Evolutionary conservation across 2,888 invertebrate genomes (phyloP), one percentile per base, ranked within the genome.

Genomic region (Cinara cedri): DNA sequence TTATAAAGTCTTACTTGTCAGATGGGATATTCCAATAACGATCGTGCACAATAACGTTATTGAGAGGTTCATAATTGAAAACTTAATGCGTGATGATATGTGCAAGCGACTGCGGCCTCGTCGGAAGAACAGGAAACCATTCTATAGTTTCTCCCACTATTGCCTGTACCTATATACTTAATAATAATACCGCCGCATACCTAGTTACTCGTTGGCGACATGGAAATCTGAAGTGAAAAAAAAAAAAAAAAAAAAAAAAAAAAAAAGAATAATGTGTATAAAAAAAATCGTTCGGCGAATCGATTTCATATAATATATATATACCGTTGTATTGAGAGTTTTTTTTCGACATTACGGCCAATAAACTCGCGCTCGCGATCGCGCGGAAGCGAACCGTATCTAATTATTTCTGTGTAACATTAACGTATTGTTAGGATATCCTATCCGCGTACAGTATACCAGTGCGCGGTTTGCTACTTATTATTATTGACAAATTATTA

Each of bases 81-180:
- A 76, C 76, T 76, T 66, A 66, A 65, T 62, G 75, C 75, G 75
- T 65, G 54, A 75, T 65, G 75, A 65, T 76, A 76, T 76, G 76
- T 26, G 24, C 55, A 57, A 65, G 55, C 66, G 76, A 76, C 76
- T 76, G 76, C 65, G 66, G 66, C 55, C 76, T 76, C 76, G 66
- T 55, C 66, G 44, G 74, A 76, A 76, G 76, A 66, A 66, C 75
- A 65, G 65, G 65, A 65, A 75, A 65, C 75, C 75, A 19, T 75
- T 75, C 51, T 9, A 75, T n/a, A n/a, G 65, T 55, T 66, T 76
- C 76, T 66, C 76, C 76, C 76, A 65, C 76, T 51, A n/a, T n/a
- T 26, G 24, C 21, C 24, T n/a, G 42, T 21, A 1, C 13, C 60
- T 19, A 16, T 46, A 46, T 46, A 2, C 10, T 34, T 10, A 51